Evolutionary conservation across 2,113 vertebrate genomes (phyloP), one percentile per base, ranked within the genome.

Genomic region (Pseudorhombus dupliciocellatus): DNA sequence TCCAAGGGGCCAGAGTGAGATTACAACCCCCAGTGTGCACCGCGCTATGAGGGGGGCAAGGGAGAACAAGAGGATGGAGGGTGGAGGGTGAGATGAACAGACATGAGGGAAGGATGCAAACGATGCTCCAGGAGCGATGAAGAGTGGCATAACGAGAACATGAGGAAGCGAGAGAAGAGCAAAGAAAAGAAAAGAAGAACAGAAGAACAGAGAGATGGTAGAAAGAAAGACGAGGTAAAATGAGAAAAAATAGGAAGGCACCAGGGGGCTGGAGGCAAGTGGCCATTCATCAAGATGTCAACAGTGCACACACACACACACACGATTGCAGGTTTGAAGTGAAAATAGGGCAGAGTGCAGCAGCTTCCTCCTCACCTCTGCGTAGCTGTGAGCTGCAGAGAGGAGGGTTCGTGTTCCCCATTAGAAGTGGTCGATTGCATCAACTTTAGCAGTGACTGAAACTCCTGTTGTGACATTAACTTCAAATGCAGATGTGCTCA

Each of bases 301-400:
- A 21, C 7, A 7, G 46, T 9, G 46, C 12, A 48, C 46, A 5
- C 20, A 50, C 46, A n/a, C 6, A 50, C 20, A 48, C 46, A 48
- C 46, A 48, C 20, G 1, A 5, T 16, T 20, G 5, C 50, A 24
- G 0, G n/a, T 30, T 0, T 21, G 59, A 40, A 40, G 21, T 66
- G 79, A 61, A 82, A 79, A 84, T 84, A 87, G 69, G 77, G 50
- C 66, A 42, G 69, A 62, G 60, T 50, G 20, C 54, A 26, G 55
- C 73, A 84, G 70, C 66, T 73, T 73, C 42, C 42, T 59, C 82
- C 58, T 67, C 46, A 66, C 28, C n/a, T 15, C 44, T 63, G 73
- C 50, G 46, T 50, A 3, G 20, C 46, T 50, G 46, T n/a, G 46
- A 50, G 46, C 46, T 50, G 46, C 46, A 48, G 46, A 8, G 46